Base-by-base conservation (phyloP, 2,888 invertebrate genomes). In the Drosophila meridionalis region DNA sequence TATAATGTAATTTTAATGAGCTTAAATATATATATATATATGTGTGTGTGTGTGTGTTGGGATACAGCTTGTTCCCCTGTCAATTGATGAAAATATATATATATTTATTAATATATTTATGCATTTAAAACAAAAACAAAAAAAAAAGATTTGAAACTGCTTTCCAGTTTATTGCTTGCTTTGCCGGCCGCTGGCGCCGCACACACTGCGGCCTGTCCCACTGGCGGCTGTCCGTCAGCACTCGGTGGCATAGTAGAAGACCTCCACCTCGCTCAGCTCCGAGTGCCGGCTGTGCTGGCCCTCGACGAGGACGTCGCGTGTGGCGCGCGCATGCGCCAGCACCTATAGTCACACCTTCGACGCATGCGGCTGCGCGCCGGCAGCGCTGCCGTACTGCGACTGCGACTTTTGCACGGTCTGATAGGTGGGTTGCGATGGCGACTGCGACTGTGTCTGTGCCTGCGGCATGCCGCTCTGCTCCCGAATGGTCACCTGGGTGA, bases 401-500 rank as follows among this genome's bases (percentile, higher is more conserved):
- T 57, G 55, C 55, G 61, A 58, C 20, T 20, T 20, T 20, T 20
- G 20, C 20, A 20, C 20, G 20, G 20, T 20, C 20, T 20, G 20
- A 20, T 20, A 20, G 20, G 20, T 20, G 20, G 20, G 20, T 20
- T 20, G 20, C 20, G 20, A 20, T 20, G 20, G 20, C 12, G 59
- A 79, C 42, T 89, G 79, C 12, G 73, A 30, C 59, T 76, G 79
- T 11, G 66, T 36, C 28, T 71, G 83, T 11, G 60, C 80, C 42
- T 91, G 82, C 20, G 71, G 76, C 55, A 75, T 77, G 61, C 87
- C 81, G 11, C 80, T 82, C 79, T 94, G 93, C 71, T 95, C 94
- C 6, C 95, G 94, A 75, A 95, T 95, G 53, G 94, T 95, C 47
- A 95, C 95, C 81, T 95, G 95, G 0, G 95, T 95, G 3, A 95